Evolutionary conservation across 2,797 vertebrate species (phyloP), one percentile per base, ranked within the genome.

Genomic region (Orestias chungarensis): DNA sequence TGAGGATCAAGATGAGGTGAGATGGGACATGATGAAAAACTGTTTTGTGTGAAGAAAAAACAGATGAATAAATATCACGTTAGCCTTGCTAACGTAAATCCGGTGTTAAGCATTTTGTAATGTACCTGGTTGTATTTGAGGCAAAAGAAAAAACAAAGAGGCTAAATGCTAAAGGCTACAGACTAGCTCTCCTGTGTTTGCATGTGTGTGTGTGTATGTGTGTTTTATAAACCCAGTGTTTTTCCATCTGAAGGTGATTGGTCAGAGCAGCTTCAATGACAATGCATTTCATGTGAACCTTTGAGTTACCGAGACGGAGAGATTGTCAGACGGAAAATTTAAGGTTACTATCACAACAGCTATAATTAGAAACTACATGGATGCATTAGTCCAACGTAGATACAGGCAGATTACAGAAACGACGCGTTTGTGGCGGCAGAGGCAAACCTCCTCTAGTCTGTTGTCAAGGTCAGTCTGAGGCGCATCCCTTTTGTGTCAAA

Each of bases 401-500:
- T 70, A 84, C 71, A 75, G 75, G 82, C 77, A 62, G 79, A 75
- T 79, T 70, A 79, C 82, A 66, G 78, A 82, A 85, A 81, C 10
- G 73, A 17, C 59, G 31, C 0, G 62, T n/a, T 64, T 10, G 62
- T 70, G 76, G 81, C 78, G 78, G 88, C 81, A 73, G 80, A 87
- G 83, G 84, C 80, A 73, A 66, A 84, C 77, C 77, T 82, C 83
- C 74, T 73, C 73, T 33, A 27, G 82, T 87, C 80, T 86, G 81
- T 74, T 68, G 79, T 93, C 90, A 92, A 93, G 89, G 92, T 94
- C 90, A 92, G 87, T 85, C 83, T 55, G 73, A 86, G 82, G 79
- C 83, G 77, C 83, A 86, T 90, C 88, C n/a, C 75, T 91, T 87
- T 80, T 80, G 78, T 79, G 79, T 89, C 92, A 88, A 78, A 83